Evolutionary conservation across 1,140 invertebrate genomes (phyloP).

Genomic region (Drosophila virilis): DNA sequence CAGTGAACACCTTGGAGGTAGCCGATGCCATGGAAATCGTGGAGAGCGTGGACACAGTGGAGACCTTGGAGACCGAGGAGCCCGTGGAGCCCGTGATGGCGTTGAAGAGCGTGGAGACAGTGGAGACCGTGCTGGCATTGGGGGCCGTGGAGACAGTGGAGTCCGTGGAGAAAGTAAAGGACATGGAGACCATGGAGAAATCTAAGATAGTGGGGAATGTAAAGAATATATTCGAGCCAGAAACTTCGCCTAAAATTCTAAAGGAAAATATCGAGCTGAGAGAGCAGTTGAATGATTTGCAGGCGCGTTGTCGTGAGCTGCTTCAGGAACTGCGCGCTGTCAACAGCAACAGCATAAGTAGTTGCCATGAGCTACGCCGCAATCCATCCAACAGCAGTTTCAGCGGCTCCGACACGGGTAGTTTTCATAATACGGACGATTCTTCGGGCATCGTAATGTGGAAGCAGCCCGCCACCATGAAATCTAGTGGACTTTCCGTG

Average conservation of each 20-base stretch:
- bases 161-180: too few relatives aligned
- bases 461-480: constrained; percentile 7
- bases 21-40: too few relatives aligned
- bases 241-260: neutral
- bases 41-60: too few relatives aligned
- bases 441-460: constrained; percentile 4
- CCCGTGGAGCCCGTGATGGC: too few relatives aligned
- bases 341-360: constrained; percentile 18
- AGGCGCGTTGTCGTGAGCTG: constrained; percentile 47
- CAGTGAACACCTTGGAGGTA: too few relatives aligned
- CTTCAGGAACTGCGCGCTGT: constrained; percentile 41
- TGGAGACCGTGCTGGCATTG: too few relatives aligned
- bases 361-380: neutral
- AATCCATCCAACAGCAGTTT: constrained; percentile 17
- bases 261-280: constrained; percentile 27
- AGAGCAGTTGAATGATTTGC: constrained; percentile 46
- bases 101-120: too few relatives aligned
- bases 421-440: neutral
- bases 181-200: too few relatives aligned
- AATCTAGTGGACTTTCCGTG: neutral
- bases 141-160: too few relatives aligned
- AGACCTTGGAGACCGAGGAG: too few relatives aligned
- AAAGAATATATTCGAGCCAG: neutral
- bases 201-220: neutral
- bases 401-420: neutral